Evolutionary conservation across 2,113 vertebrate species (phyloP).

Genomic region (Steatornis caripensis): DNA sequence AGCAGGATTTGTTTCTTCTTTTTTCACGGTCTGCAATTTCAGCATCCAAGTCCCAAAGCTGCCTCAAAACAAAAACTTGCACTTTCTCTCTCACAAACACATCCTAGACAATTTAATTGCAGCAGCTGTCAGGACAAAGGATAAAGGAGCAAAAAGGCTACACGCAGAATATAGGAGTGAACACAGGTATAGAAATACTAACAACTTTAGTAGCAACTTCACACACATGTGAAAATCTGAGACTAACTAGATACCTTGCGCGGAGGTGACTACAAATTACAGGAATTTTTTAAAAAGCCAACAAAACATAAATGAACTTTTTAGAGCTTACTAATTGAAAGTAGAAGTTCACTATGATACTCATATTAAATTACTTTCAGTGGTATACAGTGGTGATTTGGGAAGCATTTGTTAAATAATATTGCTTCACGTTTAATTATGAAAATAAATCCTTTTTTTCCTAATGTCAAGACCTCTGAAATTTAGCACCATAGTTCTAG

Average conservation of each 20-base stretch:
- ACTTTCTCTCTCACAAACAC: conserved; percentile 10
- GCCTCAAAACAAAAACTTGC: neutral
- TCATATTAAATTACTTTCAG: neutral
- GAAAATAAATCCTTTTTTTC: neutral
- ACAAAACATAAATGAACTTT: neutral
- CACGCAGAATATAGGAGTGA: neutral
- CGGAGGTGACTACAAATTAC: neutral
- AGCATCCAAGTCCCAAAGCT: conserved; percentile 3
- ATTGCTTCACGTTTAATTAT: neutral
- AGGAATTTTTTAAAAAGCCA: neutral
- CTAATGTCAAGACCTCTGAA: neutral
- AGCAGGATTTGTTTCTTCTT: neutral
- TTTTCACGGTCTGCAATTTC: neutral
- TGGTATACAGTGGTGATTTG: neutral
- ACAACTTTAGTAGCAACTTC: neutral
- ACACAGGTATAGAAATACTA: neutral
- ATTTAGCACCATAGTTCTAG: neutral
- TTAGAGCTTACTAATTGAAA: neutral
- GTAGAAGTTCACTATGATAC: neutral
- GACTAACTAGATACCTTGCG: neutral
- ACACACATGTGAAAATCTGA: neutral
- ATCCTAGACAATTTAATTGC: neutral
- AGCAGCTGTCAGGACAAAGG: neutral
- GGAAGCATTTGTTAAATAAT: neutral
- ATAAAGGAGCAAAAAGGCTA: neutral